Evolutionary conservation across 2,113 vertebrate species (phyloP), one percentile per base, ranked within the genome.

Genomic region (Jaculus jaculus): DNA sequence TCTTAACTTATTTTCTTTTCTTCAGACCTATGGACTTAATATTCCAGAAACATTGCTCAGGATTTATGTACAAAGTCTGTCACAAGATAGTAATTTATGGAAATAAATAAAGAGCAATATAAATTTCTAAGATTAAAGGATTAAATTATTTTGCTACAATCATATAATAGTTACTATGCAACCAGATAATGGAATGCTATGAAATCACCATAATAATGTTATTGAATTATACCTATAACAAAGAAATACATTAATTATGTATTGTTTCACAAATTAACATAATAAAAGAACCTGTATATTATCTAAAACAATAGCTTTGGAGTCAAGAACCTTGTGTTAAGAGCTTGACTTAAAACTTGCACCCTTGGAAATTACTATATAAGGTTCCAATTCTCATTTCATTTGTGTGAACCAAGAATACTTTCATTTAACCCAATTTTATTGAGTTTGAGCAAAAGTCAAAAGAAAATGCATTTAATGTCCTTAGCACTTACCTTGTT

Each of bases 61-160:
- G 42, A 30, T 74, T 26, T 91, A 12, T 54, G 21, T 1, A 61
- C 58, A 79, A 47, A 71, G 74, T 91, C 32, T 71, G 12, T 5
- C 74, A 17, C 0, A 58, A 42, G 34, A 84, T 69, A 39, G 8
- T 83, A 90, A 93, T 82, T 81, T 80, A 68, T 34, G 34, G 24
- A 37, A 69, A 88, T 47, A 74, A 65, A 68, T 69, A 89, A 71
- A 32, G 87, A 47, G 78, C 13, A 30, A 90, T 74, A 66, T 15
- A 80, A 15, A 84, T 85, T 58, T 69, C 16, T 91, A 94, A 51
- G 34, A 68, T 75, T 89, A 58, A 26, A 90, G 11, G 28, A 34
- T 80, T 93, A 87, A 74, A 68, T 54, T 73, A 21, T 85, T 94
- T 94, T 86, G 54, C 72, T 47, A 81, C 6, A 81, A 84, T 2